Base-by-base conservation (phyloP, 1,140 invertebrate species). In the Coptotermes formosanus region DNA sequence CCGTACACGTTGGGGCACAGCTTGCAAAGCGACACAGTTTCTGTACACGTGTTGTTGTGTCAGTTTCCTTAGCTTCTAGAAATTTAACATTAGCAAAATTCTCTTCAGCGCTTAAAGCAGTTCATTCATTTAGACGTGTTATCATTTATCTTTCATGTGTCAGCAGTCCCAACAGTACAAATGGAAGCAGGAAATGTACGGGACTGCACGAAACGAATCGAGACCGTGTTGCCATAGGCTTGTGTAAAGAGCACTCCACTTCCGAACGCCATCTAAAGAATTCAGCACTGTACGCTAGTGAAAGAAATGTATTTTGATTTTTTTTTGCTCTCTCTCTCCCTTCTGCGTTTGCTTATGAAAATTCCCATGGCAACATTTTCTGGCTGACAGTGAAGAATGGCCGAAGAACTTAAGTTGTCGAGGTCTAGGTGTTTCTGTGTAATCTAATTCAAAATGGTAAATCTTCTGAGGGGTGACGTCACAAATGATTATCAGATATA, bases 241-340 rank as follows among this genome's bases (percentile, higher is more conserved):
- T 64, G 19, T 64, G 59, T n/a, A 19, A 21, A 21, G 16, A 64
- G 59, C 59, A 48, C 45, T 48, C 45, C 14, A 48, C 45, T 48
- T 48, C 1, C 59, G 0, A n/a, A 30, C 64, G n/a, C n/a, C 64
- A 75, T 30, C 52, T 55, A 21, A 55, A 55, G 52, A 55, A 55
- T 55, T 55, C 64, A 75, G 25, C 64, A 30, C 64, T 75, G 6
- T 30, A 75, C 64, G 7, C 6, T 4, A 30, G 64, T 75, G n/a
- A 75, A 75, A 75, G 64, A 75, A 75, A 75, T 75, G n/a, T 75
- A 75, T 75, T 75, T 75, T 30, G 7, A 75, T 75, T 75, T 75
- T 75, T 7, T 75, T 16, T 30, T 14, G 9, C 52, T 75, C 30
- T 0, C 64, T 75, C 7, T 75, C 8, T 16, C 64, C 64, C 8